These are phyloP conservation scores for Cyphomyrus discorhynchus DNA, from an alignment of 2,113 vertebrate species.

Conservation along the genomic window DNA sequence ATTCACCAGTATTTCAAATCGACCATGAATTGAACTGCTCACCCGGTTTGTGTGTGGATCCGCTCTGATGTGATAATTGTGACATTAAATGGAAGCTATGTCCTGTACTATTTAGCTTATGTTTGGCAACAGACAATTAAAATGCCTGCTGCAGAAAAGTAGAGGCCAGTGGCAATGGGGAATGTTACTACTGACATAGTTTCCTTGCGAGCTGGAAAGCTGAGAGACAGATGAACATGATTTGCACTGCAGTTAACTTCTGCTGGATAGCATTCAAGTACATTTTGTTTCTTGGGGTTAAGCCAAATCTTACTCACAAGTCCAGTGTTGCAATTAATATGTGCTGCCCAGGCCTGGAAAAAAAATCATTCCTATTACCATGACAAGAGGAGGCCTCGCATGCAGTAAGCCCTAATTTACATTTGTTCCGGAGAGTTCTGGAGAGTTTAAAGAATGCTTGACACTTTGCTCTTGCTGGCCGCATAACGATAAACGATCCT, in stretches of 20 bases:
- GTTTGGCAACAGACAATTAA: background rate
- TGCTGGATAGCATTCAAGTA: constrained; percentile 61
- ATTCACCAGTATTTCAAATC: background rate
- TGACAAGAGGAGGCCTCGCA: constrained; percentile 16
- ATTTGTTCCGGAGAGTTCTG: background rate
- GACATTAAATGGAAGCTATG: background rate
- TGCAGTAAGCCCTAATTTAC: background rate
- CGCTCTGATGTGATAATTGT: background rate
- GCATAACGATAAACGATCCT: background rate
- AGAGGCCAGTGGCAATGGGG: constrained; percentile 18
- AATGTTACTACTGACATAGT: constrained; percentile 30
- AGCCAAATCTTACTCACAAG: constrained; percentile 52
- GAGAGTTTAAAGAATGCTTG: background rate
- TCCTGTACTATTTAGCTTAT: background rate
- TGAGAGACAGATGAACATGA: constrained; percentile 47
- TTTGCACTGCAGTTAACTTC: constrained; percentile 49
- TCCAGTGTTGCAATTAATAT: constrained; percentile 58
- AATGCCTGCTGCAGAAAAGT: constrained; percentile 4
- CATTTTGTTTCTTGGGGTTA: constrained; percentile 64
- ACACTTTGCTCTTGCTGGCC: background rate
- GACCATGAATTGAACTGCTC: background rate
- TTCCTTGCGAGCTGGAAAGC: constrained; percentile 39
- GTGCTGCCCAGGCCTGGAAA: constrained; percentile 35
- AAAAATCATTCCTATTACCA: constrained; percentile 32
- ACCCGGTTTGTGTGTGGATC: background rate